A percentile compares a stretch with the other conserved stretches of the same genome.
Conservation (phyloP, 2,888 invertebrate species). For the Steromphala cineraria region DNA sequence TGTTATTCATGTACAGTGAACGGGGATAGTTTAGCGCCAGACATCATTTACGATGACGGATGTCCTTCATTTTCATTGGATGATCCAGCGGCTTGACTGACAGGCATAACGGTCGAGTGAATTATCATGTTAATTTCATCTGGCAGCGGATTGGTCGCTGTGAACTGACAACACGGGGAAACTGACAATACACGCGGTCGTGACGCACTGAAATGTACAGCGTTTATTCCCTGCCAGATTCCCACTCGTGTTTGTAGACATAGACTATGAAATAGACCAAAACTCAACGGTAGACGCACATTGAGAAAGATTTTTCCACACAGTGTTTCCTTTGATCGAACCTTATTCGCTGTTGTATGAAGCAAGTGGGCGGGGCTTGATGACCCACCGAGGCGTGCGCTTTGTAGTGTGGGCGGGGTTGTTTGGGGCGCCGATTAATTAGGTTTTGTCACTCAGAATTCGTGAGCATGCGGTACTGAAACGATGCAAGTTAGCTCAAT, state of each 20-base stretch:
- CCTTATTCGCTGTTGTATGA: no score
- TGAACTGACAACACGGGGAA: not conserved
- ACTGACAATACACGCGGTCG: slow-evolving; percentile 5
- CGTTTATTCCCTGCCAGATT: not conserved
- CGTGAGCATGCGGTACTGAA: not conserved
- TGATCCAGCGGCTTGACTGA: slow-evolving; percentile 58
- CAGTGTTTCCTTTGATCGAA: no score
- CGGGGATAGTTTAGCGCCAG: slow-evolving; percentile 53
- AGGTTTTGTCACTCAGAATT: slow-evolving; percentile 6
- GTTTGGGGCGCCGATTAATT: slow-evolving; percentile 10
- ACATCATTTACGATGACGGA: slow-evolving; percentile 62
- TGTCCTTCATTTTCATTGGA: slow-evolving; percentile 60
- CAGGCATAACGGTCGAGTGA: slow-evolving; percentile 60
- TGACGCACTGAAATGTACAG: not conserved
- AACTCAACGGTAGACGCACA: not conserved
- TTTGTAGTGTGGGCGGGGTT: not conserved
- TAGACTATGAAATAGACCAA: not conserved
- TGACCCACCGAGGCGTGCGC: not conserved
- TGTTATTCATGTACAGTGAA: slow-evolving; percentile 79
- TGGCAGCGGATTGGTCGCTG: slow-evolving; percentile 25
- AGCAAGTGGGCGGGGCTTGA: not conserved
- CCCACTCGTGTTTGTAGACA: slow-evolving; percentile 7
- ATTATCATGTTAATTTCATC: slow-evolving; percentile 43
- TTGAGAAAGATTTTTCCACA: no score
- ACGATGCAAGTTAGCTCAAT: not conserved